Base-by-base conservation (phyloP, 2,797 vertebrate species). In the Neosilurus hyrtlii region DNA sequence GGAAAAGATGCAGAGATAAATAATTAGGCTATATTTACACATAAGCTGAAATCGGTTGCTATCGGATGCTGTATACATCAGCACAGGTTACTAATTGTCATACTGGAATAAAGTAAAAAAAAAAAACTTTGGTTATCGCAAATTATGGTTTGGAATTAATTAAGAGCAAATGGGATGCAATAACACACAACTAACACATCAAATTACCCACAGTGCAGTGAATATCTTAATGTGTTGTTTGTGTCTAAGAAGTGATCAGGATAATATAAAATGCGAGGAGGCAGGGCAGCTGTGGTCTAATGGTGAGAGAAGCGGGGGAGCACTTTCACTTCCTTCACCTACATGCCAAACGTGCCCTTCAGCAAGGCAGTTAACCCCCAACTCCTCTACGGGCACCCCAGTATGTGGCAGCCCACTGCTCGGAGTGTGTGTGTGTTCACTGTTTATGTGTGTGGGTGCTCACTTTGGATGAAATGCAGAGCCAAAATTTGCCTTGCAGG, bases 1-100 rank as follows among this genome's bases (percentile, higher is more conserved):
- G 75, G 9, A 24, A 79, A 79, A 79, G 54, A 79, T 15, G 5
- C 16, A 54, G 9, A 54, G 62, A 79, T 56, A 79, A 79, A 79
- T 67, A 24, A 79, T 66, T 35, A 78, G 14, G 59, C 22, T 63
- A 22, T 79, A 67, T 79, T 79, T 79, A 67, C 62, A 8, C 4
- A 14, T 30, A n/a, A 26, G 16, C n/a, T 26, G 43, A 79, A 79
- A 66, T 54, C 4, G 49, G 52, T 54, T 56, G 77, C 24, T 67
- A 22, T 79, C 49, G 8, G 63, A 14, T 20, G 4, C 77, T 63
- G 24, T 63, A 3, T 37, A n/a, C 59, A 18, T 6, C 56, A 10
- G 14, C 9, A 56, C 26, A 8, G 18, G 63, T 37, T 51, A 63
- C 9, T 62, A 12, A 63, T 18, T 16, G 8, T 57, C 18, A 57